Evolutionary conservation across 1,140 invertebrate genomes (phyloP).

Genomic region (Ceratina japonica): DNA sequence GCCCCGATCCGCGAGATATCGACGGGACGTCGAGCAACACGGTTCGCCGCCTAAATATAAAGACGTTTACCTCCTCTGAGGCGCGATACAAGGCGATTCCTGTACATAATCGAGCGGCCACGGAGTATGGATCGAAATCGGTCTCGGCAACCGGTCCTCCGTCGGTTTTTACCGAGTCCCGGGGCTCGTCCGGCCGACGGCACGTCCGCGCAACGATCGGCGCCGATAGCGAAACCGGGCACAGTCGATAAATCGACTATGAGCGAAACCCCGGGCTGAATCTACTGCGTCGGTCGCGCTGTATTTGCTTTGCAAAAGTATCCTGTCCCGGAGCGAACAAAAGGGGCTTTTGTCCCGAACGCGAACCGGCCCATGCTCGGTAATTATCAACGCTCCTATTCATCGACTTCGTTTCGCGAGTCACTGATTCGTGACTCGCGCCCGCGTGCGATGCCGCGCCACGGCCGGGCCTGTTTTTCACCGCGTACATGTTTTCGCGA

Average conservation of each 20-base stretch:
- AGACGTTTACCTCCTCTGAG: too few relatives aligned
- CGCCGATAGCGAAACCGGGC: neutral
- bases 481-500: constrained; percentile 13
- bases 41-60: too few relatives aligned
- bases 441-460: neutral
- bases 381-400: constrained; percentile 52
- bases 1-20: too few relatives aligned
- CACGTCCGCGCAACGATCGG: neutral
- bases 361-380: constrained; percentile 40
- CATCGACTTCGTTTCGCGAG: constrained; percentile 48
- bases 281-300: constrained; percentile 15
- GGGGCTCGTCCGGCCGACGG: neutral
- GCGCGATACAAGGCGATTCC: too few relatives aligned
- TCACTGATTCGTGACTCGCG: constrained; percentile 27
- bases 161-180: too few relatives aligned
- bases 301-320: constrained; percentile 46
- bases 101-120: too few relatives aligned
- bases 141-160: neutral
- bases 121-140: too few relatives aligned
- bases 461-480: neutral
- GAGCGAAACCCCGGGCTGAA: too few relatives aligned
- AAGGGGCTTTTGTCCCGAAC: constrained; percentile 42
- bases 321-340: constrained; percentile 41
- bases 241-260: constrained; percentile 3
- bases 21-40: too few relatives aligned